These are phyloP conservation scores for Anhinga rufa DNA, from an alignment of 2,113 vertebrate genomes.

Conservation along the genomic window DNA sequence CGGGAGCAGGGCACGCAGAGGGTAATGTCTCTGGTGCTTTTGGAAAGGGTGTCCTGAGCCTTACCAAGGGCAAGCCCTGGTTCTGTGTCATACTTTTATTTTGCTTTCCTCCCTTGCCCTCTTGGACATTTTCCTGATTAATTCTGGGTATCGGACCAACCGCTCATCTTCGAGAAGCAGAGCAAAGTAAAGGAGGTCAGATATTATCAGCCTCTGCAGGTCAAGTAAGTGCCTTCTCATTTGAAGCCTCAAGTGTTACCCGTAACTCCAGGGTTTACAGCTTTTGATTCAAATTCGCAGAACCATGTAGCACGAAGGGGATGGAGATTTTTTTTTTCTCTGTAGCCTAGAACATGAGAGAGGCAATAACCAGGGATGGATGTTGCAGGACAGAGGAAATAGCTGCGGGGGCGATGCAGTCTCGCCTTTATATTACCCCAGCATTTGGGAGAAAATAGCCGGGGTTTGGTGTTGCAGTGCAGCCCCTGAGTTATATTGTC, in stretches of 20 bases:
- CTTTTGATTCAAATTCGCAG: background rate
- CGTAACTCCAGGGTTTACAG: background rate
- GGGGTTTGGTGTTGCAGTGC: background rate
- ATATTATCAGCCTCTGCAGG: background rate
- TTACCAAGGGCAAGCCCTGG: background rate
- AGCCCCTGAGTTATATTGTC: background rate
- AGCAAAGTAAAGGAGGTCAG: constrained; percentile 17
- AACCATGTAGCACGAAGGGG: background rate
- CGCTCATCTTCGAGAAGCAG: accelerated
- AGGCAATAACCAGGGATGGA: background rate
- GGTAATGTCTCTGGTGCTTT: accelerated
- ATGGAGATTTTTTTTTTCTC: background rate
- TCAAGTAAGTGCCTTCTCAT: background rate
- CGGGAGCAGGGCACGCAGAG: accelerated
- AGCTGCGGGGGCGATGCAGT: background rate
- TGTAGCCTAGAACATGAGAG: background rate
- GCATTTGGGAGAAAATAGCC: background rate
- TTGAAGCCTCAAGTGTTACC: background rate
- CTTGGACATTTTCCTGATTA: background rate
- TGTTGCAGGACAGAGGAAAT: background rate
- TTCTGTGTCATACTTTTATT: background rate
- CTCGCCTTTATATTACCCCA: background rate
- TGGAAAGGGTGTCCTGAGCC: accelerated
- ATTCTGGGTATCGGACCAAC: background rate
- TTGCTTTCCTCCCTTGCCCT: background rate